Conservation (phyloP, 2,113 vertebrate genomes). For the Prionailurus viverrinus region DNA sequence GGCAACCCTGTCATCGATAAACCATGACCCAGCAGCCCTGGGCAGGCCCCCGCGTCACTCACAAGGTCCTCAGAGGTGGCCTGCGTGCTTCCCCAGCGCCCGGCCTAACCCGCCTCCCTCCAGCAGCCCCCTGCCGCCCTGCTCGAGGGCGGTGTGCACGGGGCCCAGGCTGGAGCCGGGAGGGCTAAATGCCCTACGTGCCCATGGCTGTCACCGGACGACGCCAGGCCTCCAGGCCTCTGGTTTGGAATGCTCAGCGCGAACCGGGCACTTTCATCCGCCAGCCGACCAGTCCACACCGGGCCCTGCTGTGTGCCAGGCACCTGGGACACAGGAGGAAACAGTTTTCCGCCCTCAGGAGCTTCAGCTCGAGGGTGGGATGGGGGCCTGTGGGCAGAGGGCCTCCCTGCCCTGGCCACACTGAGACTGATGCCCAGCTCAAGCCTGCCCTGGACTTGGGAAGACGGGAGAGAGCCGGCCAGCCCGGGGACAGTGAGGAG, state of each 20-base stretch:
- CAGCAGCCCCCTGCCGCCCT: too few relatives aligned
- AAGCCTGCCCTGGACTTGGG: neutral
- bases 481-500: rapidly evolving
- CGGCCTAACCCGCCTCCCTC: neutral
- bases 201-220: rapidly evolving
- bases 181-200: neutral
- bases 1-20: neutral
- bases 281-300: neutral
- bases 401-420: neutral
- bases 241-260: neutral
- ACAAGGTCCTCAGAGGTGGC: rapidly evolving
- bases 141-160: rapidly evolving
- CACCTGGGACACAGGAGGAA: neutral
- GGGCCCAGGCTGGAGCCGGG: rapidly evolving
- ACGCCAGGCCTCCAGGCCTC: neutral
- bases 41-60: neutral
- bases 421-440: neutral
- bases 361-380: neutral
- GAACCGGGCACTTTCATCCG: neutral
- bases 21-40: rapidly evolving
- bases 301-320: too few relatives aligned
- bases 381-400: rapidly evolving
- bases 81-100: rapidly evolving
- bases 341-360: rapidly evolving
- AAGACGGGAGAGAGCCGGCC: too few relatives aligned